Percentiles rank a stretch among this genome's conserved stretches.
These are phyloP conservation scores for Drosophila ercepeae DNA, from an alignment of 1,140 invertebrate species.

Conservation along the genomic window DNA sequence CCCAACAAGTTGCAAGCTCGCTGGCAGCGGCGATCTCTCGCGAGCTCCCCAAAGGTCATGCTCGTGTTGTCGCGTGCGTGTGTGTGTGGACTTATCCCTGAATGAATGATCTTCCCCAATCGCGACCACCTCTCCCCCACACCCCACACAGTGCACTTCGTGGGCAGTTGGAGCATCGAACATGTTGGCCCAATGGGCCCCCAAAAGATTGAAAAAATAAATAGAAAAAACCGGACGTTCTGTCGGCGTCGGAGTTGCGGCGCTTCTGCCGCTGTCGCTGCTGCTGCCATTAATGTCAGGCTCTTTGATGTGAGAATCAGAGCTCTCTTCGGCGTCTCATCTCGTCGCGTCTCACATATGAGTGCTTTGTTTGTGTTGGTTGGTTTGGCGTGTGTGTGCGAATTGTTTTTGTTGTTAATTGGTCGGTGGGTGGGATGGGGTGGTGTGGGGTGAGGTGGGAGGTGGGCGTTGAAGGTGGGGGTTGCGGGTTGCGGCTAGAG, in stretches of 20 bases:
- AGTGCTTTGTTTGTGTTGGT: constrained; percentile 24
- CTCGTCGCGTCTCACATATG: constrained; percentile 16
- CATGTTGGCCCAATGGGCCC: constrained; percentile 19
- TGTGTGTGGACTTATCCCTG: constrained; percentile 18
- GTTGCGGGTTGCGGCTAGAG: not conserved
- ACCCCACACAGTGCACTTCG: not conserved
- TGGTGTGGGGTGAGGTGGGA: not conserved
- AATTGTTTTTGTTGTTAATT: constrained; percentile 42
- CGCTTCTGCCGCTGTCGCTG: not conserved
- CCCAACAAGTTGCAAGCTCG: constrained; percentile 42
- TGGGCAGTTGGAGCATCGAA: constrained; percentile 23
- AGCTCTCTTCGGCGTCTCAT: constrained; percentile 23
- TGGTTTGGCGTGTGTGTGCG: constrained; percentile 22
- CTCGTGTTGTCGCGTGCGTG: not conserved
- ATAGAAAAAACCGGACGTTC: constrained; percentile 42
- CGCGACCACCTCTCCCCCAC: not conserved
- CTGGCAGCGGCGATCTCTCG: constrained; percentile 12
- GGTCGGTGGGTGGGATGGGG: not conserved
- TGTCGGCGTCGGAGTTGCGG: constrained; percentile 3
- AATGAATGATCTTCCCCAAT: constrained; percentile 29
- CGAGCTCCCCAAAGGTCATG: constrained; percentile 33
- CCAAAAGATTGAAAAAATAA: not conserved
- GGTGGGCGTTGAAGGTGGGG: not conserved
- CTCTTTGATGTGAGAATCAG: constrained; percentile 55
- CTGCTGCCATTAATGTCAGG: constrained; percentile 60